Evolutionary conservation across 2,797 vertebrate species (phyloP).

Genomic region (Lerista edwardsae): DNA sequence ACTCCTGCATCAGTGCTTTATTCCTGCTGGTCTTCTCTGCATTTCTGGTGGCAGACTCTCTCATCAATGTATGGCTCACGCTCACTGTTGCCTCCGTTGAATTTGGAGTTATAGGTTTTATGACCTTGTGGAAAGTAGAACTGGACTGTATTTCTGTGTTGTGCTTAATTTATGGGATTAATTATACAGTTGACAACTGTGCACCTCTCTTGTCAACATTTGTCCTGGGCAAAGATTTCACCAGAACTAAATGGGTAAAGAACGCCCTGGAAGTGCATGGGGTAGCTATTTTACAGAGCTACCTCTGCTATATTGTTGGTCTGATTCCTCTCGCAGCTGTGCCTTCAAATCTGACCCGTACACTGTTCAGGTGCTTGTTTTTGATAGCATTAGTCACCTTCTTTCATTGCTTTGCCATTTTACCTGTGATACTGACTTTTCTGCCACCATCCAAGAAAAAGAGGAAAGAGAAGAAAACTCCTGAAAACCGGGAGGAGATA

Average conservation of each 20-base stretch:
- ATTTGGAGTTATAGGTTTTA: constrained; percentile 97
- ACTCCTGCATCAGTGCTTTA: constrained; percentile 96
- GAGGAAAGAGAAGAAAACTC: constrained; percentile 84
- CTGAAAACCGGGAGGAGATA: constrained; percentile 90
- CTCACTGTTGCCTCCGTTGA: constrained; percentile 95
- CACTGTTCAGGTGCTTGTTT: constrained; percentile 98
- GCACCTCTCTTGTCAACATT: constrained; percentile 95
- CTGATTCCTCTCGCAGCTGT: constrained; percentile 92
- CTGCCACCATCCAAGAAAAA: constrained; percentile 94
- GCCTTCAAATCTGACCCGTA: constrained; percentile 97
- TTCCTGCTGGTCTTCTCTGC: constrained; percentile 96
- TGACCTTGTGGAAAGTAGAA: constrained; percentile 98
- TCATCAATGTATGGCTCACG: constrained; percentile 95
- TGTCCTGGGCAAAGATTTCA: constrained; percentile 92
- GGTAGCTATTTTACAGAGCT: constrained; percentile 95
- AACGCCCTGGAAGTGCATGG: constrained; percentile 95
- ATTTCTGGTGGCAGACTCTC: constrained; percentile 92
- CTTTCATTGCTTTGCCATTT: constrained; percentile 97
- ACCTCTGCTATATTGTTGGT: constrained; percentile 93
- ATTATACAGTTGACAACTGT: constrained; percentile 95
- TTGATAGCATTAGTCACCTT: constrained; percentile 96
- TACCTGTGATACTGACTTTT: constrained; percentile 98
- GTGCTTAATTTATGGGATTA: constrained; percentile 96
- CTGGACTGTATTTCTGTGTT: constrained; percentile 96
- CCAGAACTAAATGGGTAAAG: constrained; percentile 97